These are phyloP conservation scores for Pectinophora gossypiella DNA, from an alignment of 1,140 invertebrate species.

Conservation along the genomic window DNA sequence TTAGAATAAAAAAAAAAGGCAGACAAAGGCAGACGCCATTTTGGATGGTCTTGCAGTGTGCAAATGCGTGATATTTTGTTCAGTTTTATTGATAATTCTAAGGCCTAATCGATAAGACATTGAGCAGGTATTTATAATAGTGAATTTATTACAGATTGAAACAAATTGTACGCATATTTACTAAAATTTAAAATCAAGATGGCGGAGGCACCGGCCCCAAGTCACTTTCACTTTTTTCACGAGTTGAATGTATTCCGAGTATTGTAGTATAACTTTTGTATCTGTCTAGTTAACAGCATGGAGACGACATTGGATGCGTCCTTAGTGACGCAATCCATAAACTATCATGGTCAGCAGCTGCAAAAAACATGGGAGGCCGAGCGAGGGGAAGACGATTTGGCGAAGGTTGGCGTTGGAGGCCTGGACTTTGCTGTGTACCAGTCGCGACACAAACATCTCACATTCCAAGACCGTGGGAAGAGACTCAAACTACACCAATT, in stretches of 20 bases:
- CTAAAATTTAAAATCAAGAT: neutral
- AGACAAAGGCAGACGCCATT: neutral
- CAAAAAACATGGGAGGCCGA: constrained; percentile 91
- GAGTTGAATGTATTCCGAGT: neutral
- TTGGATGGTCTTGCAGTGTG: neutral
- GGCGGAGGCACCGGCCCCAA: neutral
- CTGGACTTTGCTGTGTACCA: constrained; percentile 85
- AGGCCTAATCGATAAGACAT: neutral
- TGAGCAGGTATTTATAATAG: neutral
- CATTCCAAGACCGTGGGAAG: constrained; percentile 88
- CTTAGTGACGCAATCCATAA: constrained; percentile 82
- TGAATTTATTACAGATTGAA: neutral
- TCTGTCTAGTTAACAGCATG: constrained; percentile 37
- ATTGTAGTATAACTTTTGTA: neutral
- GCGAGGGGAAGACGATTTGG: constrained; percentile 83
- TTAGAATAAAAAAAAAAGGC: neutral
- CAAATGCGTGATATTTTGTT: neutral
- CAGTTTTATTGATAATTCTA: neutral
- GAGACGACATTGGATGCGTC: constrained; percentile 79
- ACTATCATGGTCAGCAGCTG: constrained; percentile 90
- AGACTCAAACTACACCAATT: constrained; percentile 90
- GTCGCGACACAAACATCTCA: constrained; percentile 83
- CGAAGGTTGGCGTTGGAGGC: constrained; percentile 80
- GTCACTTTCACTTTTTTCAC: neutral
- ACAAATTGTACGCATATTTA: too few relatives aligned